Conservation (phyloP, 1,140 invertebrate species). For the Monomorium pharaonis region DNA sequence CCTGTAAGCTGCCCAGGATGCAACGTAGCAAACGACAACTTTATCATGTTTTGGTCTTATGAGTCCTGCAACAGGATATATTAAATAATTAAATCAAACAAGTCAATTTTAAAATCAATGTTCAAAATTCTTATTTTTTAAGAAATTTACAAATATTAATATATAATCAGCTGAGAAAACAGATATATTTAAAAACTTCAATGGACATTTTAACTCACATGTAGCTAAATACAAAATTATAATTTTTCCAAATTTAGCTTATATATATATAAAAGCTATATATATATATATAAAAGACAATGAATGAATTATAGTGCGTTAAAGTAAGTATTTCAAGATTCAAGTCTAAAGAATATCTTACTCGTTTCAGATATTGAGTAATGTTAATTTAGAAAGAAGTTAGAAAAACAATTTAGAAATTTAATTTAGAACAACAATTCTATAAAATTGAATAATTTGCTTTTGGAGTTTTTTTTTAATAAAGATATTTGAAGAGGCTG, state of each 20-base stretch:
- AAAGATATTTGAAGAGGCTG: neutral
- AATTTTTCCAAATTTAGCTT: neutral
- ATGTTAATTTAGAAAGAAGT: slow-evolving; percentile 14
- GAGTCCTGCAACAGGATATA: slow-evolving; percentile 8
- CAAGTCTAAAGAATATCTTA: neutral
- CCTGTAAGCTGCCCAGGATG: slow-evolving; percentile 92
- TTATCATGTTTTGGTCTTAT: slow-evolving; percentile 82
- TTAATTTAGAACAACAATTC: neutral
- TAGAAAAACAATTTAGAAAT: no score
- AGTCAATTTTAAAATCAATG: neutral
- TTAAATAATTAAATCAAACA: neutral
- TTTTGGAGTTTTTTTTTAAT: neutral
- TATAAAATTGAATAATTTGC: neutral
- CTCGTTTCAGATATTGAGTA: neutral
- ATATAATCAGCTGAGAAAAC: neutral
- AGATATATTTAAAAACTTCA: no score
- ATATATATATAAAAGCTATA: neutral
- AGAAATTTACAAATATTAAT: neutral
- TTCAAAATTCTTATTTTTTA: neutral
- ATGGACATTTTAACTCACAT: no score
- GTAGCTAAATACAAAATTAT: neutral
- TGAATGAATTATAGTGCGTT: neutral
- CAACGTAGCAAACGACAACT: slow-evolving; percentile 92
- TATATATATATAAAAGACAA: neutral
- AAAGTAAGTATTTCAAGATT: neutral